Evolutionary conservation across 2,113 vertebrate species (phyloP).

Genomic region (Rhineura floridana): DNA sequence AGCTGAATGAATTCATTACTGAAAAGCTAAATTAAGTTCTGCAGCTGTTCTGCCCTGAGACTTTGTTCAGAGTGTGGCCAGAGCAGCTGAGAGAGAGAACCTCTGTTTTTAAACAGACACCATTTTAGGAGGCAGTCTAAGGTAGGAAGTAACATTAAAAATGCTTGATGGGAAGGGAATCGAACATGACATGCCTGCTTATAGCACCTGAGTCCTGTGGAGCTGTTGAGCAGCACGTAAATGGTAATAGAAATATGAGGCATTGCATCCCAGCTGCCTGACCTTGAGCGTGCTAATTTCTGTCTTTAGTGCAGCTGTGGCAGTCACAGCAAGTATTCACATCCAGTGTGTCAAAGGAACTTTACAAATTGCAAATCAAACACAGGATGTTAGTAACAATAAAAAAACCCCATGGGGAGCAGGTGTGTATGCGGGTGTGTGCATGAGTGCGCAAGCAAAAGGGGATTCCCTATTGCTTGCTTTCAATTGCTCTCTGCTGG

Average conservation of each 20-base stretch:
- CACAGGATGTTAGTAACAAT: conserved; percentile 44
- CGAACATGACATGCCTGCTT: conserved; percentile 53
- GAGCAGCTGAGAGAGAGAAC: conserved; percentile 24
- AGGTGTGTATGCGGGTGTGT: neutral
- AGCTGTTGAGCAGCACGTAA: conserved; percentile 15
- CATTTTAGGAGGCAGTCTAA: conserved; percentile 59
- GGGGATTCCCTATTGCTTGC: conserved; percentile 13
- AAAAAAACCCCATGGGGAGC: conserved; percentile 30
- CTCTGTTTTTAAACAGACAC: conserved; percentile 59
- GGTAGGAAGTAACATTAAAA: conserved; percentile 58
- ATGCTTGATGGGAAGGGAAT: conserved; percentile 61
- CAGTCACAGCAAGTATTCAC: conserved; percentile 49
- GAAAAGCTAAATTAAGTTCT: conserved; percentile 75
- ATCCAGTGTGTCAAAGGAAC: conserved; percentile 48
- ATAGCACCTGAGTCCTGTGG: conserved; percentile 17
- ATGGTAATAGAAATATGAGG: neutral
- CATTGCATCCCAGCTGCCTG: conserved; percentile 9
- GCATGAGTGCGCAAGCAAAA: neutral
- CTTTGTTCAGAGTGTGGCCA: conserved; percentile 54
- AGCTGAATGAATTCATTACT: conserved; percentile 75
- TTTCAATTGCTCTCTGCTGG: conserved; percentile 15
- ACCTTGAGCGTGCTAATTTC: conserved; percentile 47
- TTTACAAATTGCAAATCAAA: conserved; percentile 52
- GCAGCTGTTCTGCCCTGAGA: conserved; percentile 76
- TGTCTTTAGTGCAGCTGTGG: conserved; percentile 49